A percentile compares a stretch with the other conserved stretches of the same genome.
Conservation (phyloP, 1,140 invertebrate genomes). For the Tetramorium parvispinum region DNA sequence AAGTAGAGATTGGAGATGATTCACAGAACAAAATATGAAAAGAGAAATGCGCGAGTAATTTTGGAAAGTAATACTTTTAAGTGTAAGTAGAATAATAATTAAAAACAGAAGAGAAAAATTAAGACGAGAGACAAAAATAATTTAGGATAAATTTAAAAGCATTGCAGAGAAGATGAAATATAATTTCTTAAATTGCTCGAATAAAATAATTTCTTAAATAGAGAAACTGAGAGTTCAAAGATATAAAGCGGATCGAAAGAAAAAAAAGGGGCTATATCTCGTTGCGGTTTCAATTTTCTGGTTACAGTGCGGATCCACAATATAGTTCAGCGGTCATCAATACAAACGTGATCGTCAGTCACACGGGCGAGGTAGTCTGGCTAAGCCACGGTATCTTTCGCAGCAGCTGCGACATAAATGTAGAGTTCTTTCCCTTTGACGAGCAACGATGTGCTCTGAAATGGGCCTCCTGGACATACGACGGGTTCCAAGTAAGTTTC, state of each 20-base stretch:
- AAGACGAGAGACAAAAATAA: background rate
- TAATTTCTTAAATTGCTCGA: background rate
- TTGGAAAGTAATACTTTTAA: background rate
- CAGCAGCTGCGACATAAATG: constrained; percentile 95
- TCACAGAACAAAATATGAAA: background rate
- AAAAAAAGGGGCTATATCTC: constrained; percentile 2
- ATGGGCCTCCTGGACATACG: constrained; percentile 99
- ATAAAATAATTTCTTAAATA: background rate
- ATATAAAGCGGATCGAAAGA: background rate
- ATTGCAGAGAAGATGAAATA: background rate
- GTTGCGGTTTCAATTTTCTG: constrained; percentile 37
- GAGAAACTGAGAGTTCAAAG: background rate
- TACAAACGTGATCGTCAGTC: constrained; percentile 92
- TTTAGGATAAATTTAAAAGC: background rate
- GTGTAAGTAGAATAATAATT: background rate
- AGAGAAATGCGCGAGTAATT: background rate
- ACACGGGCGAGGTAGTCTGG: constrained; percentile 92
- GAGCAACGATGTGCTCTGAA: constrained; percentile 96
- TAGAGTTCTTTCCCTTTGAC: constrained; percentile 98
- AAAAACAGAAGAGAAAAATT: background rate
- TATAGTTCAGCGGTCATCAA: constrained; percentile 93
- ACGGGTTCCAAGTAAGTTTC: constrained; percentile 93
- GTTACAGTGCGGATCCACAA: constrained; percentile 92
- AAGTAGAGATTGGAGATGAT: background rate
- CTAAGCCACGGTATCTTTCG: constrained; percentile 94